These are phyloP conservation scores for Drosophila picticornis DNA, from an alignment of 2,888 invertebrate genomes.

Conservation along the genomic window DNA sequence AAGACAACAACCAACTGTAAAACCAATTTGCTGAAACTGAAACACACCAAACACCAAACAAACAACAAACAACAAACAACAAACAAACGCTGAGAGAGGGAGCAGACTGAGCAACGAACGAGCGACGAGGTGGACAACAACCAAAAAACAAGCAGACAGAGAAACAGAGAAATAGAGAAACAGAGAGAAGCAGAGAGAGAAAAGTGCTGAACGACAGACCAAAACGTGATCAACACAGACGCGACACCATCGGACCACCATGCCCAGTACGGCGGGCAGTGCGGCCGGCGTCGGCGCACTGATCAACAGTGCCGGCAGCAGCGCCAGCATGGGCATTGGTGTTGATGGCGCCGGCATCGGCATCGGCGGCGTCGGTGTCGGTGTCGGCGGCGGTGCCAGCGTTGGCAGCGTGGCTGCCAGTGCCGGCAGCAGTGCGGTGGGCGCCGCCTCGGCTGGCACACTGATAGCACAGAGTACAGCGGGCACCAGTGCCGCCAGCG, in stretches of 20 bases:
- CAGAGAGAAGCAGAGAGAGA: neutral
- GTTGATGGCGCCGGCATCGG: slow-evolving; percentile 46
- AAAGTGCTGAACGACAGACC: neutral
- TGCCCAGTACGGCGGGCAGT: slow-evolving; percentile 79
- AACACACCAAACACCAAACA: slow-evolving; percentile 1
- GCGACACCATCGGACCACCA: slow-evolving; percentile 31
- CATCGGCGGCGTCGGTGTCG: slow-evolving; percentile 30
- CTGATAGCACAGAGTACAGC: slow-evolving; percentile 79
- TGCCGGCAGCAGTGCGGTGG: slow-evolving; percentile 52
- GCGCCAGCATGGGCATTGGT: slow-evolving; percentile 67
- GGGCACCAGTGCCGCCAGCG: slow-evolving; percentile 74
- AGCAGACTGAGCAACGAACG: slow-evolving; percentile 49
- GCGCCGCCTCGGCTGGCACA: slow-evolving; percentile 65
- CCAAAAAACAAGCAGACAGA: neutral
- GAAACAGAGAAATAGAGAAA: neutral
- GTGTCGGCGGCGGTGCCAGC: slow-evolving; percentile 44
- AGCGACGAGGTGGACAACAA: neutral
- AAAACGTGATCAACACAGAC: neutral
- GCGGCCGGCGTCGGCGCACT: slow-evolving; percentile 71
- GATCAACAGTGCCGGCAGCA: slow-evolving; percentile 69
- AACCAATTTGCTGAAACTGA: slow-evolving; percentile 26
- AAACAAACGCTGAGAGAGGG: slow-evolving; percentile 33
- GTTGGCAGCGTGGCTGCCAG: slow-evolving; percentile 51
- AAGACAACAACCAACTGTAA: slow-evolving; percentile 12
- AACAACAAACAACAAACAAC: slow-evolving; percentile 5